Evolutionary conservation across 2,888 invertebrate species (phyloP).

Genomic region (Mimumesa dahlbomi): DNA sequence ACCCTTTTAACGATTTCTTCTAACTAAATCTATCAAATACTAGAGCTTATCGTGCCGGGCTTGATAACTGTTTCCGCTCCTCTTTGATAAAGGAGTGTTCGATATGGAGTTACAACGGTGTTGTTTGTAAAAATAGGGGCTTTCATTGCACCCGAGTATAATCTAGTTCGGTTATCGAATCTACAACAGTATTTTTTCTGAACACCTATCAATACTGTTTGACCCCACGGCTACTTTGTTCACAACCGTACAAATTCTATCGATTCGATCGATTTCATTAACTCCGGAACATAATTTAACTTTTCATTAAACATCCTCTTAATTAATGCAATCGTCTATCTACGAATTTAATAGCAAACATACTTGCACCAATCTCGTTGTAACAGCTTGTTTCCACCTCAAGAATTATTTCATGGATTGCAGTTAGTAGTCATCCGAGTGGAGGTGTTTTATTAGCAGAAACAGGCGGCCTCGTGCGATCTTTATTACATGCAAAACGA

Average conservation of each 20-base stretch:
- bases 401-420: too few species aligned
- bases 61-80: constrained; percentile 72
- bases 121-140: constrained; percentile 52
- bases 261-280: too few species aligned
- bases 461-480: constrained; percentile 20
- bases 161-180: constrained; percentile 15
- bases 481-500: constrained; percentile 22
- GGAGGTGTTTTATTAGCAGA: too few species aligned
- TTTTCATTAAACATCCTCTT: too few species aligned
- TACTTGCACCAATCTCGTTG: too few species aligned
- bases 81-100: constrained; percentile 65
- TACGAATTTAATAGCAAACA: too few species aligned
- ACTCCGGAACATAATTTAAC: too few species aligned
- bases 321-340: too few species aligned
- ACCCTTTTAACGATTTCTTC: constrained; percentile 59
- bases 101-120: constrained; percentile 49
- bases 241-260: too few species aligned
- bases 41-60: constrained; percentile 59
- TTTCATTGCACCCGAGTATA: constrained; percentile 9
- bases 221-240: not conserved
- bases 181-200: constrained; percentile 5
- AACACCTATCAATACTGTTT: not conserved
- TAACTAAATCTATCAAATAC: constrained; percentile 61
- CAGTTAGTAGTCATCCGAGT: too few species aligned
- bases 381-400: too few species aligned